phyloP scores from a whole-genome alignment of 2,797 vertebrate genomes.

The Melanotaenia trifasciata region DNA sequence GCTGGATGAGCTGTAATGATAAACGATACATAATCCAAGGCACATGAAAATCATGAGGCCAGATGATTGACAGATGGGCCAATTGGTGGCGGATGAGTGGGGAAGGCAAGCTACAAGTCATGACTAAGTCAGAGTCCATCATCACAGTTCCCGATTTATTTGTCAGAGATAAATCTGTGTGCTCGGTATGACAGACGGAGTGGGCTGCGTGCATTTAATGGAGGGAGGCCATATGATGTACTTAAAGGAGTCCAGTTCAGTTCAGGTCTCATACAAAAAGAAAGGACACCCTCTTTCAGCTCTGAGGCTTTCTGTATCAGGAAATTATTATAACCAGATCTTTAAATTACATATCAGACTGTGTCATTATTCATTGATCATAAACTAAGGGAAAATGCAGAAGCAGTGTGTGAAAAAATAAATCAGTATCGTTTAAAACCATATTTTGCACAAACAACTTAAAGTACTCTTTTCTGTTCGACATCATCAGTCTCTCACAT shows the following conservation, averaged over 20 bases:
- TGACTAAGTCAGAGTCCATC: conserved; percentile 71
- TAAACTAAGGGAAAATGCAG: no score
- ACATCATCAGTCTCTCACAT: no score
- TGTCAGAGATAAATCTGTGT: conserved; percentile 77
- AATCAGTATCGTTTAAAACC: no score
- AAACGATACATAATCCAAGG: conserved; percentile 70
- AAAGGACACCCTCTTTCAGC: neutral
- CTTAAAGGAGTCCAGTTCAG: conserved; percentile 25
- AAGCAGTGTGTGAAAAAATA: no score
- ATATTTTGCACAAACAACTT: no score
- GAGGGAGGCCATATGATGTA: conserved; percentile 34
- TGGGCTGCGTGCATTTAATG: conserved; percentile 33
- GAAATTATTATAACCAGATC: neutral
- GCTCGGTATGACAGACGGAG: conserved; percentile 54
- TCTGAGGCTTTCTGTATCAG: neutral
- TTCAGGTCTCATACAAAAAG: neutral
- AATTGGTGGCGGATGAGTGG: conserved; percentile 70
- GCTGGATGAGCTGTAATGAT: conserved; percentile 66
- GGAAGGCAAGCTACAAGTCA: conserved; percentile 75
- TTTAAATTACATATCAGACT: no score
- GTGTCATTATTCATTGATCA: no score
- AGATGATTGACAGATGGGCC: conserved; percentile 77
- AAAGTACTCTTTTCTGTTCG: no score
- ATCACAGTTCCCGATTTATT: conserved; percentile 75
- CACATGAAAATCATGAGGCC: conserved; percentile 67